These are phyloP conservation scores for Melanerpes formicivorus DNA, from an alignment of 2,113 vertebrate species.

Conservation along the genomic window DNA sequence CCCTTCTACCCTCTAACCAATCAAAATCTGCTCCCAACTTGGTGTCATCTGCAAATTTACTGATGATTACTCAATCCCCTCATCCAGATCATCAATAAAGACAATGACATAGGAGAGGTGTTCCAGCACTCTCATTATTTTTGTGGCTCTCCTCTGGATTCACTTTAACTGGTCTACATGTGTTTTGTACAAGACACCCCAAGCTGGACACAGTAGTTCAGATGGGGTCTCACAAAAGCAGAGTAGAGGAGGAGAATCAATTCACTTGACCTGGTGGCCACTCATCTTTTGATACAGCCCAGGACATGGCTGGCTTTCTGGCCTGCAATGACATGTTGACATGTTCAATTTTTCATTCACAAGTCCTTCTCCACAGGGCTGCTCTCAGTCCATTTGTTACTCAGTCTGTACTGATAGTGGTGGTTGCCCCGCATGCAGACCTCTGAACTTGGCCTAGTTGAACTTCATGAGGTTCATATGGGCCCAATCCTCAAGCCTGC, in stretches of 20 bases:
- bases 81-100: no score
- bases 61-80: no score
- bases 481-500: not conserved
- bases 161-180: not conserved
- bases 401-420: not conserved
- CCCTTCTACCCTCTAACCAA: no score
- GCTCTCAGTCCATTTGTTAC: not conserved
- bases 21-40: no score
- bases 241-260: not conserved
- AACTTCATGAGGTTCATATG: not conserved
- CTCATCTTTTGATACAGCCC: not conserved
- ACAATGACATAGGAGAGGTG: not conserved
- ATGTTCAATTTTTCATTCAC: not conserved
- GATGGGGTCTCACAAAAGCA: not conserved
- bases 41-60: no score
- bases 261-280: not conserved
- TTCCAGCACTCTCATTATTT: not conserved
- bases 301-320: fast-evolving
- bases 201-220: not conserved
- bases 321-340: fast-evolving
- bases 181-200: not conserved
- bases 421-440: not conserved
- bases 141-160: not conserved
- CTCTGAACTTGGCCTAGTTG: no score
- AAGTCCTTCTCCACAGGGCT: not conserved